phyloP scores from a whole-genome alignment of 2,797 vertebrate species.

The Urocyon cinereoargenteus region DNA sequence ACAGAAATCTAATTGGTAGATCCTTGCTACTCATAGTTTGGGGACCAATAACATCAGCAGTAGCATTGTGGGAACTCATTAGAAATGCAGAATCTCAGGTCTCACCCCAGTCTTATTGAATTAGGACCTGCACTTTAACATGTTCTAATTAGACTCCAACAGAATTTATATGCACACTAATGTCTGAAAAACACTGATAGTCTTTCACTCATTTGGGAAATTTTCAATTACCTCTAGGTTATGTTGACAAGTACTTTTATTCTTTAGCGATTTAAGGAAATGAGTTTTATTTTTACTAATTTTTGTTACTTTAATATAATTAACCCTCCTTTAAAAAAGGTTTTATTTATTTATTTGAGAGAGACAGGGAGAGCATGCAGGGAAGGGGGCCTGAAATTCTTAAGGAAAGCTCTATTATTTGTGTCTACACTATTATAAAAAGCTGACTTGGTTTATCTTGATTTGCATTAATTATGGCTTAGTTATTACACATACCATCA shows the following conservation, averaged over 20 bases:
- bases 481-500: slow-evolving; percentile 91
- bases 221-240: not conserved
- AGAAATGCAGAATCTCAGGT: not conserved
- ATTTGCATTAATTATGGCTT: not conserved
- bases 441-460: not conserved
- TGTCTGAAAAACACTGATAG: not conserved
- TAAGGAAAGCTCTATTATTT: slow-evolving; percentile 28
- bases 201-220: not conserved
- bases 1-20: not conserved
- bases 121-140: not conserved
- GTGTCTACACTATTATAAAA: not conserved
- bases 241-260: not conserved
- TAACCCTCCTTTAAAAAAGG: not conserved
- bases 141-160: not conserved
- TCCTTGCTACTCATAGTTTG: not conserved
- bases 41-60: not conserved
- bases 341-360: not conserved
- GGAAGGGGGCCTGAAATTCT: not conserved
- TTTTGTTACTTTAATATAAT: not conserved
- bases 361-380: not conserved
- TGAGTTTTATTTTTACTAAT: slow-evolving; percentile 48
- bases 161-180: not conserved
- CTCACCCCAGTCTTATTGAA: not conserved
- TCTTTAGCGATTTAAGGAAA: slow-evolving; percentile 32
- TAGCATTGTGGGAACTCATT: not conserved